These are phyloP conservation scores for Myzus persicae DNA, from an alignment of 1,140 invertebrate genomes.

Conservation along the genomic window DNA sequence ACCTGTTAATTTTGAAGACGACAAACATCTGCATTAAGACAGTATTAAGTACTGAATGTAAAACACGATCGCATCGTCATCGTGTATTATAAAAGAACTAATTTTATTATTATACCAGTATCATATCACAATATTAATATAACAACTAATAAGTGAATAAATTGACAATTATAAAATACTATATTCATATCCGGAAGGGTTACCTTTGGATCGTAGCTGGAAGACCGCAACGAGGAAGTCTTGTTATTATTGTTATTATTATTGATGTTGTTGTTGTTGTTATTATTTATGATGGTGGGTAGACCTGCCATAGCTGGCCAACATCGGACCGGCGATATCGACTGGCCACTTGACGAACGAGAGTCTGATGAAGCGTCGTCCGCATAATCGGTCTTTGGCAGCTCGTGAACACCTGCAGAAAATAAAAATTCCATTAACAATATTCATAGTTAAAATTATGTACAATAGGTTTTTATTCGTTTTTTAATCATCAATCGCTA, in stretches of 20 bases:
- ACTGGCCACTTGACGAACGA: conserved; percentile 38
- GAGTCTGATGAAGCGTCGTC: conserved; percentile 57
- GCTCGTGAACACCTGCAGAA: conserved; percentile 48
- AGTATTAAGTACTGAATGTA: neutral
- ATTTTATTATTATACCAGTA: neutral
- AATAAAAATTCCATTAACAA: conserved; percentile 22
- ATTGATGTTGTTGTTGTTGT: conserved; percentile 41
- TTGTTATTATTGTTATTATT: conserved; percentile 41
- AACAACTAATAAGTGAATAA: neutral
- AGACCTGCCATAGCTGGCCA: conserved; percentile 27
- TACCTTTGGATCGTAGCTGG: conserved; percentile 53
- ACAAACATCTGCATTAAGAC: neutral
- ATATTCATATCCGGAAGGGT: neutral
- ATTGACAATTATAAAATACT: neutral
- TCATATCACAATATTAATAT: neutral
- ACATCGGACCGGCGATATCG: conserved; percentile 46
- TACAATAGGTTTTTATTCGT: neutral
- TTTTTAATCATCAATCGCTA: neutral
- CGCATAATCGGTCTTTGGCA: conserved; percentile 58
- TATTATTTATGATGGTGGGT: conserved; percentile 20
- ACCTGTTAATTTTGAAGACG: conserved; percentile 67
- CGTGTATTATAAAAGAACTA: neutral
- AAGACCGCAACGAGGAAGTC: conserved; percentile 31
- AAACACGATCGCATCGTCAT: no score
- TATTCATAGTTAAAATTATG: neutral